Percentiles rank a stretch among this genome's conserved stretches.
Conservation (phyloP, 2,113 vertebrate species). For the Nothocercus julius region DNA sequence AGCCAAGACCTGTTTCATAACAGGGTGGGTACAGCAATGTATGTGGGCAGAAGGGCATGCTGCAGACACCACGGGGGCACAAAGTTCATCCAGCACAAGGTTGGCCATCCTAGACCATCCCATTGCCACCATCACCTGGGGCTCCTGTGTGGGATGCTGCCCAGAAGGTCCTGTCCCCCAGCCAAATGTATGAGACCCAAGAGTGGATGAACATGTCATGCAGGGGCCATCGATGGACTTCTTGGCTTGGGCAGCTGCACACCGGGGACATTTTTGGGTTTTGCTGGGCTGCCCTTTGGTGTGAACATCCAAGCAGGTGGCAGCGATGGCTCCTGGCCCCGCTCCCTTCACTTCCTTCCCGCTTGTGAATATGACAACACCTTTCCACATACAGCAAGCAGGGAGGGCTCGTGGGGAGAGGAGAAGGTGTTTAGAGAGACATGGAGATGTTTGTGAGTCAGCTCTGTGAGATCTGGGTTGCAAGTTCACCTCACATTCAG, state of each 20-base stretch:
- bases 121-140: neutral
- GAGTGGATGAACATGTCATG: rapidly evolving
- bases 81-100: conserved; percentile 22
- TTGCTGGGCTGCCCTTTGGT: neutral
- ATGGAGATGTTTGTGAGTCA: neutral
- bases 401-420: neutral
- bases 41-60: conserved; percentile 67
- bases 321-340: neutral
- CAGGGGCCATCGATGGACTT: neutral
- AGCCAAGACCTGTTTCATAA: conserved; percentile 59
- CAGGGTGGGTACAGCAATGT: conserved; percentile 43
- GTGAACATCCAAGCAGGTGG: neutral
- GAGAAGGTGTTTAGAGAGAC: neutral
- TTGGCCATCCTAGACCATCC: neutral
- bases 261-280: rapidly evolving
- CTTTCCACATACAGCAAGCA: neutral
- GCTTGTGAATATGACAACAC: neutral
- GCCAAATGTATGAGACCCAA: neutral
- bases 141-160: neutral
- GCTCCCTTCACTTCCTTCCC: neutral
- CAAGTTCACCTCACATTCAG: neutral
- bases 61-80: neutral
- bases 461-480: rapidly evolving
- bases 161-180: neutral
- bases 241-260: neutral